These are phyloP conservation scores for Phalloptychus januarius DNA, from an alignment of 2,797 vertebrate genomes.

Conservation along the genomic window DNA sequence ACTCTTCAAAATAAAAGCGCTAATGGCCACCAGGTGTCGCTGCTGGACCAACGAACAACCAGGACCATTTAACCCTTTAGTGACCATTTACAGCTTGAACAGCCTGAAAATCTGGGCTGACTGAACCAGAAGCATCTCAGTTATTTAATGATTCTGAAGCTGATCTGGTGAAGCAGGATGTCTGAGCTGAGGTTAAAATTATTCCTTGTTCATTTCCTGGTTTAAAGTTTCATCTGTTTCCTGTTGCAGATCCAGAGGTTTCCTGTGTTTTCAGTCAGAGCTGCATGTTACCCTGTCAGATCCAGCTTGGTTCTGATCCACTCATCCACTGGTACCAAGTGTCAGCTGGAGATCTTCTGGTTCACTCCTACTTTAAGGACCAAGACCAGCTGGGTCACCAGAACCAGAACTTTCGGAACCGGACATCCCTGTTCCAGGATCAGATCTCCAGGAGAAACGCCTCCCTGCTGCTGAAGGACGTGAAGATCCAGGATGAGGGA, in stretches of 20 bases:
- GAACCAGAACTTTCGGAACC: conserved; percentile 44
- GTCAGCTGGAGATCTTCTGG: fast-evolving
- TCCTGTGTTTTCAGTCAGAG: background rate
- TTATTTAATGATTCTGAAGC: background rate
- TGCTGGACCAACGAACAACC: too few relatives aligned
- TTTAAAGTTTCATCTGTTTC: background rate
- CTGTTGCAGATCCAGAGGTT: background rate
- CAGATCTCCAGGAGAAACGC: conserved; percentile 75
- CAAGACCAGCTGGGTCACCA: conserved; percentile 57
- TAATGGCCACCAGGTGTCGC: too few relatives aligned
- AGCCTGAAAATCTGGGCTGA: background rate
- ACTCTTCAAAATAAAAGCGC: too few relatives aligned
- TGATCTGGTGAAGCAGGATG: background rate
- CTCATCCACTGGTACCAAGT: background rate
- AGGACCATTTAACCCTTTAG: too few relatives aligned
- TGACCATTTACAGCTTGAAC: background rate
- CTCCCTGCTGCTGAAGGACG: conserved; percentile 40
- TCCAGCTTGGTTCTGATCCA: background rate
- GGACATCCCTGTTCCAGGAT: conserved; percentile 70
- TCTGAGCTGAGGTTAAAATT: too few relatives aligned
- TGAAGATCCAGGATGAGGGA: conserved; percentile 65
- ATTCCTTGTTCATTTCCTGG: background rate
- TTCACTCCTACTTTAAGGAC: conserved; percentile 70
- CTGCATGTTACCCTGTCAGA: background rate
- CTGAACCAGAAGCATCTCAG: background rate